Percentiles rank a stretch among this genome's conserved stretches.
Conservation (phyloP, 2,888 invertebrate genomes). For the Apamea sordens region DNA sequence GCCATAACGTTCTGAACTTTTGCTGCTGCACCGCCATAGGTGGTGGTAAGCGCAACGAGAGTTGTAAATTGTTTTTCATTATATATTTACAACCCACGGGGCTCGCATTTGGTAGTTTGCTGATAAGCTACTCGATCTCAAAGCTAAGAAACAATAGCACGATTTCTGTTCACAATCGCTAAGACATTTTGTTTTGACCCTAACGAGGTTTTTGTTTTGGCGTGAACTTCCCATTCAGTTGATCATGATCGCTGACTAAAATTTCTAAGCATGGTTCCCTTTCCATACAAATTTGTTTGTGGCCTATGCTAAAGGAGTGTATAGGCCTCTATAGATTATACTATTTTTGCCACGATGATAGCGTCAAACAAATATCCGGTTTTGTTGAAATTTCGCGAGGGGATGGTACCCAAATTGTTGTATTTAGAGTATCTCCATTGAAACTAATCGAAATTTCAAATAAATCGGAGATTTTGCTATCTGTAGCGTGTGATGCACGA, state of each 20-base stretch:
- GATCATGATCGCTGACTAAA: background rate
- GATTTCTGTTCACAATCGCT: background rate
- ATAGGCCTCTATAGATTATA: background rate
- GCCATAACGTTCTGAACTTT: background rate
- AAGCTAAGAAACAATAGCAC: background rate
- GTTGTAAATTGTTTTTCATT: background rate
- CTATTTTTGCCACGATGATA: background rate
- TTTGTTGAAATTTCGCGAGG: background rate
- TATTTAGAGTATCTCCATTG: too few species aligned
- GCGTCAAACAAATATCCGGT: background rate
- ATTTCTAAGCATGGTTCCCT: background rate
- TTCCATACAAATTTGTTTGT: background rate
- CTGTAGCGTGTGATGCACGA: background rate
- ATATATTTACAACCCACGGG: background rate
- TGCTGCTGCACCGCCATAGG: background rate
- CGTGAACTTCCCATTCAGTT: background rate
- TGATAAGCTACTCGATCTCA: background rate
- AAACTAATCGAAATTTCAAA: too few species aligned
- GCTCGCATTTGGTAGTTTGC: background rate
- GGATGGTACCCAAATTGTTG: background rate
- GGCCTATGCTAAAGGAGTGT: background rate
- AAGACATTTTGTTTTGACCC: background rate
- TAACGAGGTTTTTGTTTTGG: background rate
- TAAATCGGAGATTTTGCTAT: background rate
- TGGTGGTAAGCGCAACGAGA: background rate